Base-by-base conservation (phyloP, 2,113 vertebrate genomes). In the Gallinago paraguaiae region DNA sequence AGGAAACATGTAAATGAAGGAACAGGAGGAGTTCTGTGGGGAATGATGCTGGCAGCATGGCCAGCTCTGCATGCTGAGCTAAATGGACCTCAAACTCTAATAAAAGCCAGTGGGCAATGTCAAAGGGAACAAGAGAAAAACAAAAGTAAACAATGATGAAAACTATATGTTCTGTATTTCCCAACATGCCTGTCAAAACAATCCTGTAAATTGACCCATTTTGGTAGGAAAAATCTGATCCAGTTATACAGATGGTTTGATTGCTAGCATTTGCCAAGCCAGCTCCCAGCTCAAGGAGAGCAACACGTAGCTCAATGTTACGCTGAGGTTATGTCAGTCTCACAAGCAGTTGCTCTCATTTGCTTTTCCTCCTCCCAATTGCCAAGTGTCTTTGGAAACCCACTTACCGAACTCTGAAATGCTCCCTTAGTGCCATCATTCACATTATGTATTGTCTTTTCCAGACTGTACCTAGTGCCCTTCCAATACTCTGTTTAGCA, bases 121-220 rank as follows among this genome's bases (percentile, higher is more conserved):
- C 91, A 96, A 92, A 97, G 70, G 59, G 78, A 97, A 92, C 45
- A 85, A 69, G 83, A 86, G 35, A 53, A 89, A 90, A 96, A 11
- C 77, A 95, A 53, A 90, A 93, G 77, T 48, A 97, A 97, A 89
- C 51, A 94, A 61, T 70, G 45, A 93, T 80, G 67, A 93, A 94
- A 91, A 85, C 81, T 61, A 10, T 60, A 93, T 91, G 95, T 72
- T 93, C 78, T 51, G 43, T 85, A 95, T 96, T 95, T 92, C 92
- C 92, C 75, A 87, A 97, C 67, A 94, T 30, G 69, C 63, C 72
- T 95, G 93, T 95, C 92, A 97, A 95, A 97, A 87, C 75, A 88
- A 69, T 86, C 46, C 46, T 76, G 41, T n/a, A 88, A 96, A 95
- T 8, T 71, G 83, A 96, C 91, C 85, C 65, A 28, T 80, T 96